These are phyloP conservation scores for Pterophyllum scalare DNA, from an alignment of 2,113 vertebrate species.

Conservation along the genomic window DNA sequence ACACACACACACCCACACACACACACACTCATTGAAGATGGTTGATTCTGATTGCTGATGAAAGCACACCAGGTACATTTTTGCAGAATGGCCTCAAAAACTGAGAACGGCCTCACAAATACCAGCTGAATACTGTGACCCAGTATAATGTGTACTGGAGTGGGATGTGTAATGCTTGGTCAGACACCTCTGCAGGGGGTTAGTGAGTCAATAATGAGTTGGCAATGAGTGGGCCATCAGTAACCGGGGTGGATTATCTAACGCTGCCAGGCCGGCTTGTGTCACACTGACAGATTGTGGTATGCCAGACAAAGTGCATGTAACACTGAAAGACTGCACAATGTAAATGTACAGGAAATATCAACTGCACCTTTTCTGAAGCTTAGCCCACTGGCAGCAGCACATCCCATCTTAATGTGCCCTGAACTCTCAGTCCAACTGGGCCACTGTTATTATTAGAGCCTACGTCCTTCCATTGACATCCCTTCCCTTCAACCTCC, in stretches of 20 bases:
- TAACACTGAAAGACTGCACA: background rate
- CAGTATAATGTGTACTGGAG: slow-evolving; percentile 28
- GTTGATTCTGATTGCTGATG: background rate
- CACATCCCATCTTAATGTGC: slow-evolving; percentile 27
- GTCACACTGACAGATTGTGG: background rate
- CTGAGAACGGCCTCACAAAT: slow-evolving; percentile 2
- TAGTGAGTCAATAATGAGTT: slow-evolving; percentile 62
- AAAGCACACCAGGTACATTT: background rate
- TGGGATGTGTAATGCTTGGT: slow-evolving; percentile 59
- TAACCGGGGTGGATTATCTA: slow-evolving; percentile 53
- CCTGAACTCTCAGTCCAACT: slow-evolving; percentile 57
- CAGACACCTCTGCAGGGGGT: slow-evolving; percentile 60
- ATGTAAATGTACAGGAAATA: background rate
- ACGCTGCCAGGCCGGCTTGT: slow-evolving; percentile 41
- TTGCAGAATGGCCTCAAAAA: background rate
- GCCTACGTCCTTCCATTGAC: slow-evolving; percentile 56
- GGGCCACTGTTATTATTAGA: slow-evolving; percentile 69
- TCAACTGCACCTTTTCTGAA: background rate
- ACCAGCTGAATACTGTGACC: slow-evolving; percentile 14
- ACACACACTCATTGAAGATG: background rate
- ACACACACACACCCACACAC: too few species aligned
- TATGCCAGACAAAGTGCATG: background rate
- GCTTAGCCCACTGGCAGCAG: slow-evolving; percentile 3
- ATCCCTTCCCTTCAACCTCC: slow-evolving; percentile 45
- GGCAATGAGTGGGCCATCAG: slow-evolving; percentile 35